Evolutionary conservation across 2,797 vertebrate species (phyloP), one percentile per base, ranked within the genome.

Genomic region (Channa striata): DNA sequence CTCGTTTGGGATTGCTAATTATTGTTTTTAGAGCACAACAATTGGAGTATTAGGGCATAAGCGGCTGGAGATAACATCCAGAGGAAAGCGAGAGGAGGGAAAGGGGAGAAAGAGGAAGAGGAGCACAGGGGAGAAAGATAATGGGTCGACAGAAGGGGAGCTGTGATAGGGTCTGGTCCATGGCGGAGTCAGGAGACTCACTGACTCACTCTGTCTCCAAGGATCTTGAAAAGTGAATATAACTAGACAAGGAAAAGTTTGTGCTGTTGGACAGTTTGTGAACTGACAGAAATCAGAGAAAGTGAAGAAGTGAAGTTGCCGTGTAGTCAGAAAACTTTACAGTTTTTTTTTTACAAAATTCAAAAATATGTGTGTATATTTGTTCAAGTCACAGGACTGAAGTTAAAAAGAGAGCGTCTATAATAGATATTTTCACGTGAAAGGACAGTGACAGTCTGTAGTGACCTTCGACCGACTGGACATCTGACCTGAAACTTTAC

Each of bases 21-120:
- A 94, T 95, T 94, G 93, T 94, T 95, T 94, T 93, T 88, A 87
- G 84, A 90, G 89, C 81, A 91, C 88, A 93, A 94, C 92, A 93
- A 93, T 94, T 83, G 87, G 76, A 88, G 92, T 89, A 91, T 94
- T 94, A 94, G 89, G 90, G 88, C 82, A 89, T 92, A 93, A 93
- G 87, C 87, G 64, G 80, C 87, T 87, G 79, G 73, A 91, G 93
- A 94, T 94, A 94, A 92, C 86, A 94, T 94, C 93, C 91, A 79
- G 86, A 81, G 80, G 88, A 90, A 85, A 84, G 77, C 63, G 49
- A 71, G 54, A 75, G 80, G 69, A 82, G 74, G 76, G 56, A 78
- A 69, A 50, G 63, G 66, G 51, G 76, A 69, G 73, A 50, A 66
- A 53, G 72, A 62, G 53, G 70, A 63, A 81, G 80, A 71, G 75